A percentile compares a stretch with the other conserved stretches of the same genome.
These are phyloP conservation scores for Tipula helvola DNA, from an alignment of 2,888 invertebrate genomes.

Conservation along the genomic window DNA sequence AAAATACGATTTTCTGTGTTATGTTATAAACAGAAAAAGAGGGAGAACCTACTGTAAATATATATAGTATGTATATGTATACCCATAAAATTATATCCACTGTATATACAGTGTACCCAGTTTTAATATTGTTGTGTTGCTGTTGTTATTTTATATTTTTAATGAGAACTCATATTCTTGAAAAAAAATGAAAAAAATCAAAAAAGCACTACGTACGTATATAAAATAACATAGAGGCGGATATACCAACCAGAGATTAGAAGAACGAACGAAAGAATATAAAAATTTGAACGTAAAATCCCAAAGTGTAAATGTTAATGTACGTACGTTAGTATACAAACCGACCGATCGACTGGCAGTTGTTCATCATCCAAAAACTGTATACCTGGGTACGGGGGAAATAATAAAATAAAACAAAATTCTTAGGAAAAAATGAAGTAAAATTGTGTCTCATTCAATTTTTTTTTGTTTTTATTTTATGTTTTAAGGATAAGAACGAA, in stretches of 20 bases:
- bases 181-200: neutral
- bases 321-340: neutral
- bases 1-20: neutral
- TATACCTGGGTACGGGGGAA: neutral
- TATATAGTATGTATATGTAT: too few relatives aligned
- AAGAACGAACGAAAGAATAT: neutral
- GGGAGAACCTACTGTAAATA: neutral
- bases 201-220: neutral
- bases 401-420: neutral
- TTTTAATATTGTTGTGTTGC: neutral
- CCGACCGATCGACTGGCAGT: slow-evolving; percentile 4
- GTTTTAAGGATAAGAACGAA: neutral
- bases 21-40: neutral
- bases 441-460: neutral
- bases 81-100: neutral
- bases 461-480: neutral
- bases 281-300: neutral
- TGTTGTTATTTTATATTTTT: neutral
- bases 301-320: neutral
- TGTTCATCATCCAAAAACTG: neutral
- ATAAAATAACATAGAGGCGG: neutral
- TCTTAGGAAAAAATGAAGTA: neutral
- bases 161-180: neutral
- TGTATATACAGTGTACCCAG: neutral
- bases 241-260: neutral